Base-by-base conservation (phyloP, 2,888 invertebrate species). In the Vanessa cardui region DNA sequence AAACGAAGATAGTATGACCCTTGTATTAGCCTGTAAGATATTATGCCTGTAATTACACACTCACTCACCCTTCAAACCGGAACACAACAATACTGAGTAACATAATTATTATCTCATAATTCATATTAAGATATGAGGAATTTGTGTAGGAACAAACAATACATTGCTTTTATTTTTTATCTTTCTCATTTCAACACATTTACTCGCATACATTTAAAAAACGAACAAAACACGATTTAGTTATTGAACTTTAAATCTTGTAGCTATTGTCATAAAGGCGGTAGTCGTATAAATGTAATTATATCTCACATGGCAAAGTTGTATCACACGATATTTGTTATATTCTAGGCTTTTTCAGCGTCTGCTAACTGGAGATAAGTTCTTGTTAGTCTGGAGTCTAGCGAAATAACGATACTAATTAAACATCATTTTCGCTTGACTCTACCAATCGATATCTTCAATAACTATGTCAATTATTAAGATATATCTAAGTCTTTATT, bases 331-430 rank as follows among this genome's bases (percentile, higher is more conserved):
- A 67, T 64, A 69, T 72, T 72, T 72, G 63, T 67, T 71, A 64
- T 61, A 58, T 64, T 59, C 52, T 69, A 65, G 66, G 66, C 72
- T 76, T 77, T 78, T 77, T 78, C 73, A 73, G 54, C 69, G 73
- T 73, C 76, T 78, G 74, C 64, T 60, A 76, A 66, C 66, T 65
- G 66, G 52, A 66, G 71, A 72, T 72, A 69, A 63, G 69, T 75
- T 74, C 76, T 75, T 74, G 74, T 76, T 74, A 73, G 73, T 76
- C 70, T 74, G 62, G 71, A 72, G 71, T 62, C 72, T 74, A 74
- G 70, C 56, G 63, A 77, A 80, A 83, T 88, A 89, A 88, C 83
- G 84, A 88, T 78, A 80, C 83, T 86, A 89, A 89, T 87, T 84
- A 74, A 80, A 83, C 85, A 83, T 78, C 76, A 80, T 82, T 82